Conservation (phyloP, 2,113 vertebrate genomes). For the Pseudorasbora parva region DNA sequence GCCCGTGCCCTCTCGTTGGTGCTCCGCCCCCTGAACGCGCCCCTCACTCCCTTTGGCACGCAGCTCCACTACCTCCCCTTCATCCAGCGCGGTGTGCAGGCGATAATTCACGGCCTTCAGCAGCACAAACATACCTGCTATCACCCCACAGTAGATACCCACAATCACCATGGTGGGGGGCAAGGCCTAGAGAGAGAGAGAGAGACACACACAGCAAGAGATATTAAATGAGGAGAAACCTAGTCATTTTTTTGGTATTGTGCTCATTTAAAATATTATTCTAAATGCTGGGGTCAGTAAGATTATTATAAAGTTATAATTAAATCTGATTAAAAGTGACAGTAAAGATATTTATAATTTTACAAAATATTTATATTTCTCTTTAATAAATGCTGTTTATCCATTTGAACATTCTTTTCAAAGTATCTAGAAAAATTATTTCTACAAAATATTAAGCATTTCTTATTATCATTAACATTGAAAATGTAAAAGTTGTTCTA, state of each 20-base stretch:
- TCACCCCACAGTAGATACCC: constrained; percentile 95
- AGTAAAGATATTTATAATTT: background rate
- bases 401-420: background rate
- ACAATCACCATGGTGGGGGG: constrained; percentile 96
- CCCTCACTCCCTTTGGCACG: constrained; percentile 81
- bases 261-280: background rate
- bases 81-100: constrained; percentile 94
- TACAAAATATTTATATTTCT: background rate
- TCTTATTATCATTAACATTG: no score
- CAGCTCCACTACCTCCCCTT: constrained; percentile 93
- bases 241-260: background rate
- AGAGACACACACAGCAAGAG: constrained; percentile 9
- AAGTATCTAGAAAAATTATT: background rate
- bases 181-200: constrained; percentile 81
- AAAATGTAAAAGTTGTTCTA: no score
- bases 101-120: constrained; percentile 96
- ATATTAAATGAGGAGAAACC: background rate
- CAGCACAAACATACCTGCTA: constrained; percentile 92
- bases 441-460: no score
- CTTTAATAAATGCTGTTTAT: background rate
- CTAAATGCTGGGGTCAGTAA: no score
- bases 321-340: background rate
- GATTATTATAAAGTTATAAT: background rate
- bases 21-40: constrained; percentile 79
- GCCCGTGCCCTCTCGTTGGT: constrained; percentile 74